Conservation (phyloP, 2,113 vertebrate genomes). For the Grammomys dolichurus region DNA sequence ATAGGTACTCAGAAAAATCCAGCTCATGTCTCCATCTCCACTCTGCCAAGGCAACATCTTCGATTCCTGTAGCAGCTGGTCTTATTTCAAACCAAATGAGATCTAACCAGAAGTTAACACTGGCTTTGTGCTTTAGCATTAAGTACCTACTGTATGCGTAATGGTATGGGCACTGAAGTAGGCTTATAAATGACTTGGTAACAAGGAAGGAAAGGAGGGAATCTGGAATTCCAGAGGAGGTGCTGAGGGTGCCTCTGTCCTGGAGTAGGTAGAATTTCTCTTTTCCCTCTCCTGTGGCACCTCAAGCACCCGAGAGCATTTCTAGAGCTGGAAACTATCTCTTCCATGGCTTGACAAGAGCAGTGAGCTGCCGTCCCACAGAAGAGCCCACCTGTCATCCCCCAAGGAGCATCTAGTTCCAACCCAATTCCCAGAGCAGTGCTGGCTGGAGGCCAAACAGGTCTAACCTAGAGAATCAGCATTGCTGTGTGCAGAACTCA, state of each 20-base stretch:
- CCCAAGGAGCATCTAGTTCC: background rate
- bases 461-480: background rate
- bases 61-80: background rate
- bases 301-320: background rate
- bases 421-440: background rate
- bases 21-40: background rate
- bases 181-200: background rate
- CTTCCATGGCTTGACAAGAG: background rate
- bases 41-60: background rate
- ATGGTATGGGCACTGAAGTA: background rate
- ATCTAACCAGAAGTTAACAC: background rate
- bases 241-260: background rate
- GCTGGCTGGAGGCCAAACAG: background rate
- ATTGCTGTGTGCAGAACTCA: background rate
- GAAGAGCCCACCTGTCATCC: background rate
- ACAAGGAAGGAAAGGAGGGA: background rate
- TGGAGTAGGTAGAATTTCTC: background rate
- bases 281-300: background rate
- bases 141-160: background rate
- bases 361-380: background rate
- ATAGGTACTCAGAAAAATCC: background rate
- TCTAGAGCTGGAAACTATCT: background rate
- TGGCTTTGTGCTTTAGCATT: background rate
- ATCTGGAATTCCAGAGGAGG: background rate
- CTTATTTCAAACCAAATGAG: constrained; percentile 8